Conservation (phyloP, 2,888 invertebrate genomes). For the Fragum sueziense region DNA sequence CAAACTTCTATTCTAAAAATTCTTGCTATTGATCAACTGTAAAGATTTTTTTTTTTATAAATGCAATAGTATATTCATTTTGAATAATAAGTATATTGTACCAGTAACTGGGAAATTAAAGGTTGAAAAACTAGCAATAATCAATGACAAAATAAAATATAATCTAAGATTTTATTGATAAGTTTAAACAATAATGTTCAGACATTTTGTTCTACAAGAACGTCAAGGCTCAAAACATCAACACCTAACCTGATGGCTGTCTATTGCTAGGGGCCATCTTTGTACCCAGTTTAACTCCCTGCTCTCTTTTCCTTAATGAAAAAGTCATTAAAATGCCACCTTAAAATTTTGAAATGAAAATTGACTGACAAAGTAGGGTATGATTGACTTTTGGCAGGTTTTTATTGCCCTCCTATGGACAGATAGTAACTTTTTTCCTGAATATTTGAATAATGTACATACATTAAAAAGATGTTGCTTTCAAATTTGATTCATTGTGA, state of each 20-base stretch:
- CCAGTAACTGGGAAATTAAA: too few relatives aligned
- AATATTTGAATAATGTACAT: not conserved
- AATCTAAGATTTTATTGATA: too few relatives aligned
- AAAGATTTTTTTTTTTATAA: too few relatives aligned
- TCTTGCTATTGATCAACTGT: too few relatives aligned
- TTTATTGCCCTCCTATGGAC: constrained; percentile 24
- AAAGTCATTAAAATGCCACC: constrained; percentile 31
- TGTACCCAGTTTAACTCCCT: not conserved
- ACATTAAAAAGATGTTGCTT: not conserved
- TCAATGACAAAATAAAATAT: too few relatives aligned
- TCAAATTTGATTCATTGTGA: constrained; percentile 7
- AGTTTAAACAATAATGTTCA: too few relatives aligned
- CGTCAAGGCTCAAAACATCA: too few relatives aligned
- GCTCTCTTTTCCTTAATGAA: constrained; percentile 22
- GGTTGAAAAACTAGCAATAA: too few relatives aligned
- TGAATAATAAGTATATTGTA: too few relatives aligned
- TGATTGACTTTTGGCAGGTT: constrained; percentile 29
- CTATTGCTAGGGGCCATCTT: constrained; percentile 7
- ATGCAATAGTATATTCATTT: too few relatives aligned
- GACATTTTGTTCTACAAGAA: too few relatives aligned
- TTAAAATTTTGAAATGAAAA: constrained; percentile 21
- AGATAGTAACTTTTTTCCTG: constrained; percentile 16
- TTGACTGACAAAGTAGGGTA: constrained; percentile 13
- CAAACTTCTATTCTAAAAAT: too few relatives aligned
- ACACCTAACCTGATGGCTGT: constrained; percentile 8